Conservation (phyloP, 2,888 invertebrate species). For the Thymelicus acteon region DNA sequence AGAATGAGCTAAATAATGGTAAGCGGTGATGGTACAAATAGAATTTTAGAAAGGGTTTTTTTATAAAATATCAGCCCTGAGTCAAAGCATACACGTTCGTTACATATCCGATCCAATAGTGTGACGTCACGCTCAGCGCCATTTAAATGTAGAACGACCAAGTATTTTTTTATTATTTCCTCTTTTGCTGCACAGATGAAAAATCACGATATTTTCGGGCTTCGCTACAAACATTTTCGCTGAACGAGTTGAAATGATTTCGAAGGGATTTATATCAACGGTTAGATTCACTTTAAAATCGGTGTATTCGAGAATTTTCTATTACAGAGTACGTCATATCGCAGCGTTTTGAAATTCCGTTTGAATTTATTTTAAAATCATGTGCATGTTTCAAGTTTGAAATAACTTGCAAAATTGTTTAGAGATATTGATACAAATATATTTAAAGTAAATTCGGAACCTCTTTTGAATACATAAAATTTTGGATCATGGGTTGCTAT, state of each 20-base stretch:
- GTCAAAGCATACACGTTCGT: constrained; percentile 22
- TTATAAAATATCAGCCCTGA: constrained; percentile 14
- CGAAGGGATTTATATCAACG: constrained; percentile 13
- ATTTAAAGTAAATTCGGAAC: neutral
- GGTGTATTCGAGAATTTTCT: constrained; percentile 12
- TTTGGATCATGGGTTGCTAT: too few relatives aligned
- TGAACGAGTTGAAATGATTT: constrained; percentile 7
- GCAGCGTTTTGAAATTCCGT: constrained; percentile 9
- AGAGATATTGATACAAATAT: neutral
- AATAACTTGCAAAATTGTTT: constrained; percentile 1
- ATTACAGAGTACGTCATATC: constrained; percentile 4
- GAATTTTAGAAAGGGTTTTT: too few relatives aligned
- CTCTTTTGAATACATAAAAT: neutral
- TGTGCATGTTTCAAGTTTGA: neutral
- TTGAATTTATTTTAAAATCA: constrained; percentile 12
- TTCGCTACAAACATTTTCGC: constrained; percentile 13
- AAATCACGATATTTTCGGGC: constrained; percentile 21
- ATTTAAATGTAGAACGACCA: constrained; percentile 33
- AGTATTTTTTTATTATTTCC: constrained; percentile 32
- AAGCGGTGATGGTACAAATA: too few relatives aligned
- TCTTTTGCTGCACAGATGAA: constrained; percentile 20
- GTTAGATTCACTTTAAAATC: constrained; percentile 13
- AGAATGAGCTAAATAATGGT: too few relatives aligned
- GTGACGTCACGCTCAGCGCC: constrained; percentile 36
- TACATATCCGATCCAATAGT: constrained; percentile 36